phyloP scores from a whole-genome alignment of 1,140 invertebrate genomes.

The Heliconius melpomene region DNA sequence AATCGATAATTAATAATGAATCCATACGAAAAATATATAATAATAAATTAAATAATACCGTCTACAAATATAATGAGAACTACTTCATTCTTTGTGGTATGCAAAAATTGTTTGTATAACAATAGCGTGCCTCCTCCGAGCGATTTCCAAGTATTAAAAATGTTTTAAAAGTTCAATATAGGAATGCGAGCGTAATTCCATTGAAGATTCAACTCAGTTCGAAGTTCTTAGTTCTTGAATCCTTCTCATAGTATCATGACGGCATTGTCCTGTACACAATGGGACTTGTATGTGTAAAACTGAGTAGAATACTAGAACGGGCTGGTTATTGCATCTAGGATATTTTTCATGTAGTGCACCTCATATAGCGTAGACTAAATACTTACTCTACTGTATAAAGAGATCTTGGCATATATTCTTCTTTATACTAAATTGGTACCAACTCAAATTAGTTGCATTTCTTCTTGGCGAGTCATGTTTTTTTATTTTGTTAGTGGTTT shows the following conservation, averaged over 20 bases:
- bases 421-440: conserved; percentile 37
- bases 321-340: conserved; percentile 58
- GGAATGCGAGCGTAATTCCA: conserved; percentile 50
- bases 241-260: conserved; percentile 58
- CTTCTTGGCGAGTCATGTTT: conserved; percentile 33
- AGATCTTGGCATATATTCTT: conserved; percentile 37
- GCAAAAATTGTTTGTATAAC: conserved; percentile 30
- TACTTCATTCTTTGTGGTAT: conserved; percentile 25
- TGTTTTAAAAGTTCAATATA: conserved; percentile 52
- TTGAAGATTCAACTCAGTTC: conserved; percentile 52
- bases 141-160: conserved; percentile 48
- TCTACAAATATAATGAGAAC: conserved; percentile 16
- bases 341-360: conserved; percentile 47
- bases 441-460: conserved; percentile 44
- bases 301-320: conserved; percentile 51
- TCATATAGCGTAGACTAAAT: conserved; percentile 26
- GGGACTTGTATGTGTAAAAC: conserved; percentile 58
- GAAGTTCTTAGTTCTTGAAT: conserved; percentile 62
- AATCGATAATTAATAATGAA: not conserved
- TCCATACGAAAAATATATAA: not conserved
- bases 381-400: conserved; percentile 32
- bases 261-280: conserved; percentile 70
- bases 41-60: not conserved
- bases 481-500: conserved; percentile 36
- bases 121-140: conserved; percentile 26